Evolutionary conservation across 2,888 invertebrate genomes (phyloP), one percentile per base, ranked within the genome.

Genomic region (Epinotia bilunana): DNA sequence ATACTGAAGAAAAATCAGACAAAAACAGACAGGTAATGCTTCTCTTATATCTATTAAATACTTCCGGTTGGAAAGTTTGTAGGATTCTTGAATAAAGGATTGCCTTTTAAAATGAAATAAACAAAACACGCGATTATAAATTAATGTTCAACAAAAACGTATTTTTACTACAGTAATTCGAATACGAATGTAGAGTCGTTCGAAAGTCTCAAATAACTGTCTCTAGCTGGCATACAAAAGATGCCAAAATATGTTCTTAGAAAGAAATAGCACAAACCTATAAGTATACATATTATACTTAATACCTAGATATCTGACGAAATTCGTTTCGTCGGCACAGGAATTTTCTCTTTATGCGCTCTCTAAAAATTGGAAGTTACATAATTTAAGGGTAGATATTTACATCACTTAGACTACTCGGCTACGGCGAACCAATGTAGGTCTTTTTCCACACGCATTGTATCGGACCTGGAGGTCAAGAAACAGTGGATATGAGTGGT

Each of bases 311-410:
- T 23, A n/a, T 53, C 53, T n/a, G 53, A n/a, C 49, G 5, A 49
- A 64, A 64, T 49, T 68, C 72, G 49, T 64, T 74, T 70, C 71
- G 55, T 68, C 43, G 60, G 43, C 23, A 18, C 20, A 49, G 18
- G 43, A 74, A 74, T 67, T 77, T 70, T 79, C 77, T 86, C 90
- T 90, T 90, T 90, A 88, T 83, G 84, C 78, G 74, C 82, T 82
- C 82, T 81, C 81, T 86, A 85, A 83, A 87, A 87, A 86, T 88
- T 86, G 83, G 82, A 83, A 83, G 88, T 90, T 91, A 91, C 87
- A 89, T 91, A 90, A 92, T 91, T 91, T 88, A 53, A n/a, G 49
- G 16, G n/a, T 39, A n/a, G 7, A 53, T 53, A 53, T n/a, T 53
- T n/a, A 53, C 7, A 6, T 6, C 53, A 7, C n/a, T n/a, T 13